Percentiles rank a stretch among this genome's conserved stretches.
Evolutionary conservation across 2,888 invertebrate genomes (phyloP).

Genomic region (Drosophila kambysellisi): DNA sequence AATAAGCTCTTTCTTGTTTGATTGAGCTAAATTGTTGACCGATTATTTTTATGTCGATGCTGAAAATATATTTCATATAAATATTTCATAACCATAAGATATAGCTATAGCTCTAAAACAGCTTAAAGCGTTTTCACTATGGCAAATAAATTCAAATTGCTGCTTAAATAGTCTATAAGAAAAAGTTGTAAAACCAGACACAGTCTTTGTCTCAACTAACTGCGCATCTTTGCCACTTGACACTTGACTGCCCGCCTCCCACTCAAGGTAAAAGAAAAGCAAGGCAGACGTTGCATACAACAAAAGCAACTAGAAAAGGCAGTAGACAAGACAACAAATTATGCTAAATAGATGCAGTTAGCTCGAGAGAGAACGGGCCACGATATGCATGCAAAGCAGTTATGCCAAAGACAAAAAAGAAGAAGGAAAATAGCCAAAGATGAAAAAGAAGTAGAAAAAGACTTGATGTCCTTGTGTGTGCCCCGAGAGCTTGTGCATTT

Average conservation of each 20-base stretch:
- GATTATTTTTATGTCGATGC: background rate
- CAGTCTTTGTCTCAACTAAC: constrained; percentile 35
- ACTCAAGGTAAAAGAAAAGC: constrained; percentile 11
- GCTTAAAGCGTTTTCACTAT: background rate
- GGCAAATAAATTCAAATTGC: constrained; percentile 28
- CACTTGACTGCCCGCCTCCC: constrained; percentile 44
- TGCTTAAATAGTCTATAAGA: constrained; percentile 31
- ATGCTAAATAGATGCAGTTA: constrained; percentile 77
- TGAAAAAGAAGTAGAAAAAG: background rate
- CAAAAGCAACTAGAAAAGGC: constrained; percentile 9
- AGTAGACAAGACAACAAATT: constrained; percentile 66
- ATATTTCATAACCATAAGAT: background rate
- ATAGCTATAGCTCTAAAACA: background rate
- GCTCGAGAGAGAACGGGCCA: constrained; percentile 31
- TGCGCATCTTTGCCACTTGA: constrained; percentile 54
- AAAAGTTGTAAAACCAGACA: constrained; percentile 38
- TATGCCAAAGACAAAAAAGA: constrained; percentile 20
- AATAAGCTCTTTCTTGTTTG: background rate
- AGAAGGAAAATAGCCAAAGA: background rate
- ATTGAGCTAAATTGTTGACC: background rate
- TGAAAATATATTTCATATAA: background rate
- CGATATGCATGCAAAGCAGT: constrained; percentile 71
- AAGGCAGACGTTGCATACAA: constrained; percentile 32
- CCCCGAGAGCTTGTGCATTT: constrained; percentile 30
- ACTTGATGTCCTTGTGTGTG: background rate